Evolutionary conservation across 2,888 invertebrate genomes (phyloP), one percentile per base, ranked within the genome.

Genomic region (Drosophila subsilvestris): DNA sequence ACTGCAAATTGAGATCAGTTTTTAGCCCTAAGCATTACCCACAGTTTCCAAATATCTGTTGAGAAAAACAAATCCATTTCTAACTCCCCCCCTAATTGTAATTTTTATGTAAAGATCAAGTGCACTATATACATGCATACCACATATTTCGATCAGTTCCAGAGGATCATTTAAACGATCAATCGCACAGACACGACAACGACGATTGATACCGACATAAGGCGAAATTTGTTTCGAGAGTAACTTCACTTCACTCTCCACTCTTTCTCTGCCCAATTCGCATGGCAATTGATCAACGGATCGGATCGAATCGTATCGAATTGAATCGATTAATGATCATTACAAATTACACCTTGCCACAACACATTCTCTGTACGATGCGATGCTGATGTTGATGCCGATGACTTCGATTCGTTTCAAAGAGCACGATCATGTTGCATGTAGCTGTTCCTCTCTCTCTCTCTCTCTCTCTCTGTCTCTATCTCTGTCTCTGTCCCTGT

Each of bases 321-420:
- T n/a, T 8, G 17, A 18, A 10, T 48, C 65, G 54, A 54, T 54
- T 65, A 63, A 66, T 63, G 65, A 66, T 66, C 66, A 66, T 66
- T 66, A 63, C 49, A 58, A 63, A 25, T 55, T 63, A 37, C 63
- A 66, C 63, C 63, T 37, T 37, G 37, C 37, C 37, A 37, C 37
- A 37, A 37, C 37, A 37, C 37, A 37, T n/a, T 37, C 37, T 37
- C 37, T n/a, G 37, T 66, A 55, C 63, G 55, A 56, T 61, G 45
- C 22, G 55, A n/a, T 12, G 20, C 20, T 43, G 42, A n/a, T 61
- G 25, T 6, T 6, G 12, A 12, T 32, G 32, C 14, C 37, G 37
- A 37, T 37, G 37, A 6, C 37, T 37, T 37, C 37, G 32, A 32
- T 14, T n/a, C 37, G 37, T n/a, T 37, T 37, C 37, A n/a, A 37